Percentiles rank a stretch among this genome's conserved stretches.
Conservation (phyloP, 2,888 invertebrate species). For the Orthonevra nobilis region DNA sequence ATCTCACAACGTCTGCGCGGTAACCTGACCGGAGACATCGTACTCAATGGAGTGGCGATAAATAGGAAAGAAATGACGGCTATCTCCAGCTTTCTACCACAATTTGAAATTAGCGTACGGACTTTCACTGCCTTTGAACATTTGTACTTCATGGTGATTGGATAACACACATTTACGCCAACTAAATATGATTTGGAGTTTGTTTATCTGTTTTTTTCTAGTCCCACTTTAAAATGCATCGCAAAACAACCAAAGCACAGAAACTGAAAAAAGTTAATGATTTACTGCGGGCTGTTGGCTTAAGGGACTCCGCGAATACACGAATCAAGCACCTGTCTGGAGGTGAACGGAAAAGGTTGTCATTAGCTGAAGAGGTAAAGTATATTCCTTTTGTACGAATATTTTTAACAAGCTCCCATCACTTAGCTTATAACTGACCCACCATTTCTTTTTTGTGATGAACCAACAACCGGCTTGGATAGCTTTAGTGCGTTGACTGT, state of each 20-base stretch:
- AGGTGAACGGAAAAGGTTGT: conserved; percentile 92
- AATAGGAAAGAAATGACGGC: conserved; percentile 85
- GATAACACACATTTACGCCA: neutral
- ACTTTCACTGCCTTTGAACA: conserved; percentile 90
- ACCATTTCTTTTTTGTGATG: conserved; percentile 94
- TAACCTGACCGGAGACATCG: conserved; percentile 85
- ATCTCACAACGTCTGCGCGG: conserved; percentile 87
- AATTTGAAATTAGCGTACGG: conserved; percentile 90
- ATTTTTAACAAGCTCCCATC: conserved; percentile 37
- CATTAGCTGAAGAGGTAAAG: conserved; percentile 92
- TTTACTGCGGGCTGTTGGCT: conserved; percentile 83
- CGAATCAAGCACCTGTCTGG: conserved; percentile 90
- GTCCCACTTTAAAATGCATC: conserved; percentile 89
- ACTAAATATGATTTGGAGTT: neutral
- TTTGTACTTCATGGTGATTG: conserved; percentile 90
- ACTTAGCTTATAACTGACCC: conserved; percentile 91
- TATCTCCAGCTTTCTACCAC: conserved; percentile 92
- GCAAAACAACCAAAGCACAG: conserved; percentile 80
- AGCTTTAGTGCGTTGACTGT: conserved; percentile 93
- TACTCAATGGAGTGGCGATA: conserved; percentile 85
- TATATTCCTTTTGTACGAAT: too few species aligned
- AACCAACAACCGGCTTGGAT: conserved; percentile 95
- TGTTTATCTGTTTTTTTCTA: conserved; percentile 78
- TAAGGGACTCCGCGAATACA: conserved; percentile 86
- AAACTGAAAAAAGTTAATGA: conserved; percentile 77